These are phyloP conservation scores for Bombus pascuorum DNA, from an alignment of 1,140 invertebrate genomes.

Conservation along the genomic window DNA sequence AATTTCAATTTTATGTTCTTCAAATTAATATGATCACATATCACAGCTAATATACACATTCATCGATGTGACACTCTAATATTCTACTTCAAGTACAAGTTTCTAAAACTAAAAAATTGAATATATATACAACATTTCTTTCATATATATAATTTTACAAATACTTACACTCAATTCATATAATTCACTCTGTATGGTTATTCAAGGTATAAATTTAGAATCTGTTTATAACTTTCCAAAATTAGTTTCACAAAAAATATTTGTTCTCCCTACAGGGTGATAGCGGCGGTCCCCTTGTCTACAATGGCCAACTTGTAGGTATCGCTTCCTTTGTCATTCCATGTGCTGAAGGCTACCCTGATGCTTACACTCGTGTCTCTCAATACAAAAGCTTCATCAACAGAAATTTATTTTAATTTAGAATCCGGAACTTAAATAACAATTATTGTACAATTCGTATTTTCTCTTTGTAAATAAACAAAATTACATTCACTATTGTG, in stretches of 20 bases:
- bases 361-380: constrained; percentile 86
- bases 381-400: constrained; percentile 74
- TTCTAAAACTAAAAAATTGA: too few species aligned
- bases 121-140: too few species aligned
- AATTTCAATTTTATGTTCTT: background rate
- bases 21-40: background rate
- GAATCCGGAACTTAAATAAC: background rate
- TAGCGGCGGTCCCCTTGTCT: constrained; percentile 66
- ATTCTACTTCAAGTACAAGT: too few species aligned
- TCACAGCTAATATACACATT: too few species aligned
- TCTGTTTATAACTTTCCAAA: background rate
- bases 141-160: too few species aligned
- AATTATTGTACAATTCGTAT: background rate
- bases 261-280: constrained; percentile 60
- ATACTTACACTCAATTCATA: too few species aligned
- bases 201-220: background rate
- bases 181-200: too few species aligned
- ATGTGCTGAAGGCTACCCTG: constrained; percentile 82
- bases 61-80: too few species aligned
- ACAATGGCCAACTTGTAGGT: constrained; percentile 75
- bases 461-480: background rate
- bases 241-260: background rate
- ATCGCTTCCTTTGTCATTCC: constrained; percentile 80
- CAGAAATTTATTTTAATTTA: constrained; percentile 11
- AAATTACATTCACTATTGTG: background rate